Base-by-base conservation (phyloP, 2,888 invertebrate genomes). In the Abrostola tripartita region DNA sequence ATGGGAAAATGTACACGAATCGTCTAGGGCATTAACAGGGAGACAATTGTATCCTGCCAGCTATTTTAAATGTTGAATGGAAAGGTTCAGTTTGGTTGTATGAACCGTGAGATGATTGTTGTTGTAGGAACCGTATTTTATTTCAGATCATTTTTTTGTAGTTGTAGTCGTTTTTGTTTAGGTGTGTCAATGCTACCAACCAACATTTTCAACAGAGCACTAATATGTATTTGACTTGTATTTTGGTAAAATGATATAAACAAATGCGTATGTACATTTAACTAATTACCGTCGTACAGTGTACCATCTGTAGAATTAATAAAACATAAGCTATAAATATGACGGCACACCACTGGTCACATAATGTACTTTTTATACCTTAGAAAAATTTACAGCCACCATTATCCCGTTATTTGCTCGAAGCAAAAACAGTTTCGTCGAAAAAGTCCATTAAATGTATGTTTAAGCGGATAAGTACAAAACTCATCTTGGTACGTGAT, bases 401-500 rank as follows among this genome's bases (percentile, higher is more conserved):
- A 64, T 78, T 72, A 78, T 61, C 55, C 64, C 9, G 35, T 12
- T 62, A 68, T 74, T 69, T 61, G 60, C 70, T 54, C 35, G 52
- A 60, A 62, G 70, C 64, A 70, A 54, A 64, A 78, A 79, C 65
- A 78, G 68, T 72, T 65, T 69, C 71, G 61, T 69, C 58, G 74
- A 79, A 79, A 78, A 75, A 76, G 60, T 74, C 75, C 76, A 83
- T 83, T 80, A 82, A 70, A 75, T 54, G 61, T 75, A 66, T 82
- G 79, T 79, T 81, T 78, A 79, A 80, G 72, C 56, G 66, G 74
- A 74, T 74, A 68, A 76, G 71, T 66, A 79, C 79, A 76, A 76
- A 77, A 80, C 78, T 80, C 78, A 69, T 75, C 75, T 71, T 57
- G 59, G 59, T 76, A 76, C 80, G 81, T 77, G 70, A 64, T 67